Conservation (phyloP, 1,140 invertebrate genomes). For the Ceratosolen fusciceps region DNA sequence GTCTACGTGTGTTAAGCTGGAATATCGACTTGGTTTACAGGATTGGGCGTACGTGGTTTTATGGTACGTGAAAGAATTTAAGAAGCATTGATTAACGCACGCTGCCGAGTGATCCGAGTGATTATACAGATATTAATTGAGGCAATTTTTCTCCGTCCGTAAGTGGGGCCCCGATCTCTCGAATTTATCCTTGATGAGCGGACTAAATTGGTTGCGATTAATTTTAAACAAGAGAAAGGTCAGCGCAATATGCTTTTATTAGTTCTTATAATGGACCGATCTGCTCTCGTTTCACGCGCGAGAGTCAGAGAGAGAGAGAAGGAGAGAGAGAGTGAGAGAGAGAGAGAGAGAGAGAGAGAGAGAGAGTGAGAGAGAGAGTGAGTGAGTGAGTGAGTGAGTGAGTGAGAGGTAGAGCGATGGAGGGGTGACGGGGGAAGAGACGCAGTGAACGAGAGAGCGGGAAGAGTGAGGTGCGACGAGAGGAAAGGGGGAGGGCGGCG, state of each 20-base stretch:
- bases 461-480: no score
- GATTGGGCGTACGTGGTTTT: conserved; percentile 17
- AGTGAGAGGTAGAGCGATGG: no score
- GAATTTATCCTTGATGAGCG: conserved; percentile 47
- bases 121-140: conserved; percentile 47
- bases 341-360: no score
- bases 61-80: conserved; percentile 31
- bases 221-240: conserved; percentile 47
- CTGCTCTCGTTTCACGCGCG: neutral
- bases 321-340: no score
- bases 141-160: conserved; percentile 41
- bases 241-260: conserved; percentile 34
- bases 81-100: conserved; percentile 44
- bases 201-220: conserved; percentile 46
- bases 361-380: no score
- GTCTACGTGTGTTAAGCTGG: conserved; percentile 22
- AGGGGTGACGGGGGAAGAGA: no score
- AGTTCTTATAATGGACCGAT: conserved; percentile 7
- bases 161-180: conserved; percentile 36
- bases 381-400: no score
- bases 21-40: conserved; percentile 25
- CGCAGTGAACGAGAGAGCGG: no score
- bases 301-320: no score
- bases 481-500: no score
- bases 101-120: conserved; percentile 21